Evolutionary conservation across 2,113 vertebrate species (phyloP).

Genomic region (Mastomys coucha): DNA sequence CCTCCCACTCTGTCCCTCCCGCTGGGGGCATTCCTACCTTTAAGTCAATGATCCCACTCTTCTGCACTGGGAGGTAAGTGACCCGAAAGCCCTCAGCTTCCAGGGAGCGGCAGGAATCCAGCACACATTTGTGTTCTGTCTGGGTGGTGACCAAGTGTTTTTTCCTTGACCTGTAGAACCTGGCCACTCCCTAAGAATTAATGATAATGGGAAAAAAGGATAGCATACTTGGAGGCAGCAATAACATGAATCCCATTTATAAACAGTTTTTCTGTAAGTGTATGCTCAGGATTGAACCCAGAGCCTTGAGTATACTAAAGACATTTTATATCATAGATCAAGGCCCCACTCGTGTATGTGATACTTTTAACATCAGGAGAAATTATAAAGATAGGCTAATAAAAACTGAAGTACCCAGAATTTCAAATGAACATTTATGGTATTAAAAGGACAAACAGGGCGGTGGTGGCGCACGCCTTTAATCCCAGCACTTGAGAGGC

Average conservation of each 20-base stretch:
- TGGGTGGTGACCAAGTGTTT: constrained; percentile 96
- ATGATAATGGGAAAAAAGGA: constrained; percentile 35
- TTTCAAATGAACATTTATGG: constrained; percentile 4
- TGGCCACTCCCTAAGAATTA: constrained; percentile 92
- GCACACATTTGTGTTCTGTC: constrained; percentile 98
- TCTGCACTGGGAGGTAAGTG: constrained; percentile 95
- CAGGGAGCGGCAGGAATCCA: constrained; percentile 96
- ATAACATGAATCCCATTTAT: background rate
- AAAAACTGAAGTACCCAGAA: background rate
- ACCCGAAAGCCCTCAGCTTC: constrained; percentile 95
- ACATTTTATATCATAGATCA: background rate
- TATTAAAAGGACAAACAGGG: background rate
- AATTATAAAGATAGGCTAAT: constrained; percentile 6
- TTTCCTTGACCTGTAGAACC: constrained; percentile 96
- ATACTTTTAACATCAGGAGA: constrained; percentile 38
- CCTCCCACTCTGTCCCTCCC: background rate
- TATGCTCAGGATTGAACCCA: background rate
- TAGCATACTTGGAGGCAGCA: constrained; percentile 25
- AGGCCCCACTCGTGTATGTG: background rate
- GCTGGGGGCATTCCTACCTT: constrained; percentile 86
- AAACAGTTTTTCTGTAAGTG: background rate
- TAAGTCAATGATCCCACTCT: constrained; percentile 94
- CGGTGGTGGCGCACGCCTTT: too few species aligned
- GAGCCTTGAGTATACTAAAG: background rate
- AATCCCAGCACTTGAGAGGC: too few species aligned